Conservation (phyloP, 1,140 invertebrate species). For the Brachionus koreanus region DNA sequence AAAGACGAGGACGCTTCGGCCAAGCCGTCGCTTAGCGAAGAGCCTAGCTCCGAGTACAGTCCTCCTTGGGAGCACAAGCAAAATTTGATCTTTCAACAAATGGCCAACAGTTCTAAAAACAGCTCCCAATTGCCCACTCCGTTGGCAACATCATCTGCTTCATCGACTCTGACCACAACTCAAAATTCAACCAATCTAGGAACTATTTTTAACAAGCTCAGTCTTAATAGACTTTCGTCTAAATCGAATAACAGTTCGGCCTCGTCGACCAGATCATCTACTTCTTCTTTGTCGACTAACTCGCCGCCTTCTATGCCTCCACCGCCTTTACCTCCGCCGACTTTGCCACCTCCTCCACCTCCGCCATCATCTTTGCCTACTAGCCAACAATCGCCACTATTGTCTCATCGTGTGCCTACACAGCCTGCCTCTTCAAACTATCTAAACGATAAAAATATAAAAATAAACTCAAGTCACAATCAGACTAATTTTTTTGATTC, state of each 20-base stretch:
- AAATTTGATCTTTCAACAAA: background rate
- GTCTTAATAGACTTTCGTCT: background rate
- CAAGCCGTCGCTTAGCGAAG: background rate
- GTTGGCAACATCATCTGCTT: conserved; percentile 6
- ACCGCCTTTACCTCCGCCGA: background rate
- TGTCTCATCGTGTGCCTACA: background rate
- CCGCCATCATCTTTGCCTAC: conserved; percentile 5
- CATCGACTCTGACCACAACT: background rate
- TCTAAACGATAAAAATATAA: background rate
- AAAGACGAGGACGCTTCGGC: background rate
- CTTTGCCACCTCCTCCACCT: conserved; percentile 18
- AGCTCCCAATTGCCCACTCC: background rate
- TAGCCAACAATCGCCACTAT: background rate
- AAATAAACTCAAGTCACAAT: background rate
- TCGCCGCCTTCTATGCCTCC: conserved; percentile 34
- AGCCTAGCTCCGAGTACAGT: conserved; percentile 1
- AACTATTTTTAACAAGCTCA: background rate
- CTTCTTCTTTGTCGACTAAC: conserved; percentile 31
- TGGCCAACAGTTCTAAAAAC: background rate
- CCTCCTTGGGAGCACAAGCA: conserved; percentile 31
- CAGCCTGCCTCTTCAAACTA: background rate
- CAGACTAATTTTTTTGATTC: conserved; percentile 18
- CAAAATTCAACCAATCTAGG: background rate
- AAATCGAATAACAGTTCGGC: conserved; percentile 5
- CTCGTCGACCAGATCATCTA: conserved; percentile 33